phyloP scores from a whole-genome alignment of 2,113 vertebrate species.

The Phrynosoma platyrhinos region DNA sequence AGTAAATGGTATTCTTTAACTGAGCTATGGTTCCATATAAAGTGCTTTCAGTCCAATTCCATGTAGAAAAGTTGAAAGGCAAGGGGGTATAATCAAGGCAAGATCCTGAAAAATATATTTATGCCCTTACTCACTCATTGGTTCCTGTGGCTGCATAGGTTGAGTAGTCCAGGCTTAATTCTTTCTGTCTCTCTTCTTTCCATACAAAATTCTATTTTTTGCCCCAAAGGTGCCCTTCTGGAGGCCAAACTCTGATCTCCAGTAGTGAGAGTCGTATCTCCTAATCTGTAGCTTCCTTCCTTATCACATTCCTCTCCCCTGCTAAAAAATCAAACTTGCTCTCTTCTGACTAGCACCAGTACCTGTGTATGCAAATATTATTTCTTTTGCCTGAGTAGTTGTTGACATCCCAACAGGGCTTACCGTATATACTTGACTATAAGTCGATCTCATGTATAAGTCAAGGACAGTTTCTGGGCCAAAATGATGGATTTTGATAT shows the following conservation, averaged over 20 bases:
- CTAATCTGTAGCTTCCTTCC: not conserved
- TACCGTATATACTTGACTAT: no score
- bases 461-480: no score
- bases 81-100: not conserved
- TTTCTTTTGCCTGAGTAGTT: not conserved
- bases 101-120: not conserved
- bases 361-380: not conserved
- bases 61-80: not conserved
- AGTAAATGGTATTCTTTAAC: no score
- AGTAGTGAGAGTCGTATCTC: not conserved
- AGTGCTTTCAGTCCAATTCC: not conserved
- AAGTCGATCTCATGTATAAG: no score
- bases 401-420: not conserved
- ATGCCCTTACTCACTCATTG: no score
- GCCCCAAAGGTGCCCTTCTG: no score
- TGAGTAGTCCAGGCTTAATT: not conserved
- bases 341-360: not conserved
- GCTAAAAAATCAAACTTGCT: not conserved
- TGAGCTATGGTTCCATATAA: not conserved
- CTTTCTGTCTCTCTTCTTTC: not conserved
- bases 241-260: not conserved
- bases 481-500: no score
- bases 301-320: not conserved
- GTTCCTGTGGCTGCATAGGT: not conserved
- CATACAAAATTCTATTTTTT: not conserved